Evolutionary conservation across 2,888 invertebrate species (phyloP).

Genomic region (Hydropsyche betteni): DNA sequence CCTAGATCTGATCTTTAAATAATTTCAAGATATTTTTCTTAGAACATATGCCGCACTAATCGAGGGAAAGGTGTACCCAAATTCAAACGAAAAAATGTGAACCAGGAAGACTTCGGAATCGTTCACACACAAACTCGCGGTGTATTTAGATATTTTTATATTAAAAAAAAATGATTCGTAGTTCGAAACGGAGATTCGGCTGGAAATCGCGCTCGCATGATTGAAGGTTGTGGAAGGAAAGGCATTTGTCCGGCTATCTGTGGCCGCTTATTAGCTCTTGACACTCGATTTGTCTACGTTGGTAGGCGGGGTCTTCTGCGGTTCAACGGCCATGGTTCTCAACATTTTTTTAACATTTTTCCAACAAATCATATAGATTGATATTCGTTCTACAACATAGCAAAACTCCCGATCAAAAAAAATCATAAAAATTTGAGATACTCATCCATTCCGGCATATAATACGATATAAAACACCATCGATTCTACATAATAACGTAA

Average conservation of each 20-base stretch:
- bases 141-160: too few relatives aligned
- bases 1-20: too few relatives aligned
- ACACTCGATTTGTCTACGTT: conserved; percentile 64
- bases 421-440: too few relatives aligned
- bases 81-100: background rate
- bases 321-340: conserved; percentile 17
- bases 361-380: too few relatives aligned
- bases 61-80: background rate
- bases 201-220: conserved; percentile 40
- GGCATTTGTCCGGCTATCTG: conserved; percentile 62
- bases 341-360: background rate
- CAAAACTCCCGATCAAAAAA: too few relatives aligned
- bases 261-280: conserved; percentile 66
- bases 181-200: conserved; percentile 28
- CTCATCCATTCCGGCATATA: too few relatives aligned
- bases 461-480: too few relatives aligned
- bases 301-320: conserved; percentile 31
- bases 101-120: conserved; percentile 20
- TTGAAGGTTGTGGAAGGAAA: conserved; percentile 53
- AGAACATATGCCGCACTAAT: too few relatives aligned
- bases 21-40: too few relatives aligned
- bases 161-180: conserved; percentile 16
- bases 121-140: background rate
- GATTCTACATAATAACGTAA: too few relatives aligned
- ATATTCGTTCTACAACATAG: too few relatives aligned